These are phyloP conservation scores for Spheniscus humboldti DNA, from an alignment of 2,797 vertebrate species.

Conservation along the genomic window DNA sequence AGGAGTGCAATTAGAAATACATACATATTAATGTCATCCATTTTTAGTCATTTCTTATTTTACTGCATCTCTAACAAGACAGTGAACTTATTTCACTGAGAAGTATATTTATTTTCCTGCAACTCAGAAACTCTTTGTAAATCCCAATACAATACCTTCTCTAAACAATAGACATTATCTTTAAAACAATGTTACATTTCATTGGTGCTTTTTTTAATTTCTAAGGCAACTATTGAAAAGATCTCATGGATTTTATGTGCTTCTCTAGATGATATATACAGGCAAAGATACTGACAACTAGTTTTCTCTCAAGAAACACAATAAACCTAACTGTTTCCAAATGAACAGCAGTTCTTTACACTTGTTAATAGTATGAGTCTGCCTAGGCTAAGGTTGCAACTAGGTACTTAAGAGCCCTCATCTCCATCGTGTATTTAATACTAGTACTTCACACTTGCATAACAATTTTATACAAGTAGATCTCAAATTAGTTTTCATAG, in stretches of 20 bases:
- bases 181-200: background rate
- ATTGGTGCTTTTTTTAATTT: background rate
- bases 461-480: background rate
- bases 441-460: background rate
- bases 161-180: background rate
- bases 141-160: background rate
- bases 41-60: constrained; percentile 39
- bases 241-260: background rate
- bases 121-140: background rate
- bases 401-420: background rate
- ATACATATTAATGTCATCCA: constrained; percentile 43
- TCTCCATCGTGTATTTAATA: background rate
- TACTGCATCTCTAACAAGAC: background rate
- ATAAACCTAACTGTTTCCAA: background rate
- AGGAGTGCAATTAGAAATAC: constrained; percentile 36
- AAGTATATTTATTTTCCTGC: background rate
- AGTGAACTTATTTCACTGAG: constrained; percentile 1
- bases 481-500: background rate
- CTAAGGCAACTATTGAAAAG: background rate
- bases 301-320: background rate
- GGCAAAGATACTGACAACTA: background rate
- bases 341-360: background rate
- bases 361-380: background rate
- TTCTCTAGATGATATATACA: background rate
- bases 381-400: background rate